Evolutionary conservation across 2,888 invertebrate species (phyloP).

Genomic region (Trissolcus brochymenae): DNA sequence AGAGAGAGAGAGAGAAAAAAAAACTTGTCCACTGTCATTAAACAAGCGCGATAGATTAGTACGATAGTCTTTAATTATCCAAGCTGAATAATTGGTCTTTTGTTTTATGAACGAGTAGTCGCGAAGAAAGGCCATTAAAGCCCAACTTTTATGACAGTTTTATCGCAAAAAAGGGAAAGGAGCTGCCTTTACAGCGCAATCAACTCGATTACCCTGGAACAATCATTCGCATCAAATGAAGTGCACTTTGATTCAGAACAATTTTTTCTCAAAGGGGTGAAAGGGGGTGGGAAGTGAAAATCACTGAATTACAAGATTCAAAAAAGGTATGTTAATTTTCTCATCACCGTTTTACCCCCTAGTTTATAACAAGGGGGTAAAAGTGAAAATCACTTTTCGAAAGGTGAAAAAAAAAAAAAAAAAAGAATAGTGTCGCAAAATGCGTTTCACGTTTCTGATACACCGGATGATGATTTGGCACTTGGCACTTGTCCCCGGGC

Average conservation of each 20-base stretch:
- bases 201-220: slow-evolving; percentile 26
- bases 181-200: slow-evolving; percentile 16
- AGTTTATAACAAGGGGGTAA: no score
- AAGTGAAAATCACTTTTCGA: slow-evolving; percentile 12
- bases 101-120: slow-evolving; percentile 11
- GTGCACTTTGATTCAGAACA: slow-evolving; percentile 27
- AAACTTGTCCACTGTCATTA: slow-evolving; percentile 1
- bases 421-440: not conserved
- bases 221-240: slow-evolving; percentile 29
- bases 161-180: slow-evolving; percentile 45
- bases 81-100: slow-evolving; percentile 22
- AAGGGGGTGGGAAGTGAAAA: no score
- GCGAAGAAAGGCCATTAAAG: slow-evolving; percentile 8
- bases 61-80: slow-evolving; percentile 6
- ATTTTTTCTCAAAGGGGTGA: no score
- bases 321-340: no score
- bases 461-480: slow-evolving; percentile 10
- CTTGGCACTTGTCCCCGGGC: slow-evolving; percentile 39
- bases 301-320: no score
- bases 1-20: not conserved
- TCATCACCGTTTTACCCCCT: no score
- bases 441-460: not conserved
- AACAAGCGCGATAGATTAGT: not conserved
- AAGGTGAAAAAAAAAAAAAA: not conserved
- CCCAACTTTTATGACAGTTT: slow-evolving; percentile 13